These are phyloP conservation scores for Cremastobaeus sp. DNA, from an alignment of 2,888 invertebrate species.

Conservation along the genomic window DNA sequence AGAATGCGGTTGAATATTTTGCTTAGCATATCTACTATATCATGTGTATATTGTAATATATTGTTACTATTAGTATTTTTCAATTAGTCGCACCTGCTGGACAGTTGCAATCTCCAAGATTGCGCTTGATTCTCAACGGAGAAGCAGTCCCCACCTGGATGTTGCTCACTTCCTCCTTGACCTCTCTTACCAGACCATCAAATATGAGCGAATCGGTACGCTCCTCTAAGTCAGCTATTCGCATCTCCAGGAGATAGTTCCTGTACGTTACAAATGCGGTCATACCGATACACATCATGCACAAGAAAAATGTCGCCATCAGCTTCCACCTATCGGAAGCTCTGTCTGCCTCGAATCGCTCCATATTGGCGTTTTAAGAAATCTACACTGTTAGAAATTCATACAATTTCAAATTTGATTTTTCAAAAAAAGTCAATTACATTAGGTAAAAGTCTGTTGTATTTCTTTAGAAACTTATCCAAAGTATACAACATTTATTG, in stretches of 20 bases:
- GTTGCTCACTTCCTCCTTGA: conserved; percentile 63
- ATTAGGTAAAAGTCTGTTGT: too few species aligned
- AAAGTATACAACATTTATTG: too few species aligned
- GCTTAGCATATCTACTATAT: too few species aligned
- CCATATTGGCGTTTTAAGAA: conserved; percentile 40
- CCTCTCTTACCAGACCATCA: conserved; percentile 49
- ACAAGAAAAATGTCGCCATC: conserved; percentile 72
- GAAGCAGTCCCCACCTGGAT: conserved; percentile 58
- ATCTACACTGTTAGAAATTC: conserved; percentile 51
- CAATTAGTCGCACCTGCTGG: conserved; percentile 73
- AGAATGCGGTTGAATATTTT: too few species aligned
- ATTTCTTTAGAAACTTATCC: too few species aligned
- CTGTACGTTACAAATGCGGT: conserved; percentile 72
- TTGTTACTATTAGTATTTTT: too few species aligned
- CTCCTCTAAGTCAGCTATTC: conserved; percentile 71
- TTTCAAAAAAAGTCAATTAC: too few species aligned
- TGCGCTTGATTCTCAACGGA: conserved; percentile 72
- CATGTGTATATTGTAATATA: too few species aligned
- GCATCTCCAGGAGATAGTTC: conserved; percentile 70
- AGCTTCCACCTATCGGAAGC: conserved; percentile 58
- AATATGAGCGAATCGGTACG: conserved; percentile 49
- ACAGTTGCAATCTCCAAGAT: conserved; percentile 74
- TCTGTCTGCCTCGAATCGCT: conserved; percentile 39
- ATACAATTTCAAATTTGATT: conserved; percentile 4
- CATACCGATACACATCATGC: conserved; percentile 71